phyloP scores from a whole-genome alignment of 2,113 vertebrate genomes.

The Rhombomys opimus region DNA sequence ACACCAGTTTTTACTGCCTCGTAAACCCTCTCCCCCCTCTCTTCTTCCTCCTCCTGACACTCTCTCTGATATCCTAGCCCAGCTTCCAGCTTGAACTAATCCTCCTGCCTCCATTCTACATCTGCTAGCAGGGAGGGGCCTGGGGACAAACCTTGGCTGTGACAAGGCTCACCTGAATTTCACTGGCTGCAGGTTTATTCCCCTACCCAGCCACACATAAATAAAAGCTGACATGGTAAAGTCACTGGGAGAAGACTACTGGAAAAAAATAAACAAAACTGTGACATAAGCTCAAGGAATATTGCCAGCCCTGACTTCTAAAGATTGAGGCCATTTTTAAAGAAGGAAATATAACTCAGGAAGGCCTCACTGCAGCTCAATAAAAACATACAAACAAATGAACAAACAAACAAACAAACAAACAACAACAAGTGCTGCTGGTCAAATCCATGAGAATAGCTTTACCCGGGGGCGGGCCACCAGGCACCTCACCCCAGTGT shows the following conservation, averaged over 20 bases:
- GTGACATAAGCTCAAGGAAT: slow-evolving; percentile 42
- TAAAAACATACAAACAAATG: slow-evolving; percentile 19
- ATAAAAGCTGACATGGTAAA: slow-evolving; percentile 46
- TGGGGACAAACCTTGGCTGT: background rate
- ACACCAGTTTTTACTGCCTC: background rate
- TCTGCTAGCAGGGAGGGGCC: background rate
- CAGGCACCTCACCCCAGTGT: background rate
- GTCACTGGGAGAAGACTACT: background rate
- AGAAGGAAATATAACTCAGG: slow-evolving; percentile 11
- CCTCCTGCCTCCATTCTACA: background rate
- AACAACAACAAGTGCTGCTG: background rate
- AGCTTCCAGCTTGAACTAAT: background rate
- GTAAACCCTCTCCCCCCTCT: background rate
- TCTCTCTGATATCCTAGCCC: background rate
- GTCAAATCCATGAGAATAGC: background rate
- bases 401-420: background rate
- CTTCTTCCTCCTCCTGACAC: background rate
- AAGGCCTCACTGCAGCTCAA: background rate
- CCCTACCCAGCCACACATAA: background rate
- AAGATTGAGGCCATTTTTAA: slow-evolving; percentile 42
- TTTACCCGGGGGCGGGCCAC: background rate
- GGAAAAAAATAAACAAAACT: slow-evolving; percentile 49
- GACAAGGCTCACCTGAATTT: background rate
- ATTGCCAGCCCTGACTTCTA: slow-evolving; percentile 25
- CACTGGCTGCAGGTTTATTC: background rate